Base-by-base conservation (phyloP, 2,797 vertebrate species). In the Hyperoplus immaculatus region DNA sequence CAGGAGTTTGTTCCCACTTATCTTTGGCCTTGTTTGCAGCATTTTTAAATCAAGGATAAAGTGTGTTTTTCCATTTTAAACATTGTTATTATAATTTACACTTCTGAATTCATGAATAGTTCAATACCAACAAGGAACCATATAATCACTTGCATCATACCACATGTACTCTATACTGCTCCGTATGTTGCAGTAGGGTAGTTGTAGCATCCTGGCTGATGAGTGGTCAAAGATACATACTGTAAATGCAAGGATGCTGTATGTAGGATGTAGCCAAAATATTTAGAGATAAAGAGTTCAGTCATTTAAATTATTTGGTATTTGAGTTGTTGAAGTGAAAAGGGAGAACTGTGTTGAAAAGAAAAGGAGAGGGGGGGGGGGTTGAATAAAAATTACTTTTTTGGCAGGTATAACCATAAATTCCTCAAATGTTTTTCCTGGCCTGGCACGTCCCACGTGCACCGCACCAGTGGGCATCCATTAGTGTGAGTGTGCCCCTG, bases 361-460 rank as follows among this genome's bases (percentile, higher is more conserved):
- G 10, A 39, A 18, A 29, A 29, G 29, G 29, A 29, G 1, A 29
- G 29, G n/a, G 51, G 0, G 8, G 5, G 5, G 8, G 2, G 42
- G 55, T 7, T 63, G 51, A 77, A 21, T 50, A 60, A 63, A 69
- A 29, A 55, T 2, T 5, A 43, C 36, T 75, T 60, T 68, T 81
- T 84, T 71, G 74, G 62, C 69, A 58, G 45, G 9, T 80, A 38
- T 36, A 60, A 51, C 75, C 63, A 61, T 71, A 74, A 75, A 89
- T 91, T 84, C 82, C 55, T 82, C 46, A 64, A 46, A 75, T 75
- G 77, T 81, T 81, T 64, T 55, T 15, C 42, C 46, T 49, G 45
- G 70, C 18, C 77, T 85, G 78, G 77, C 78, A 75, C 61, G 70
- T 82, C 89, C 85, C 86, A 87, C 83, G 82, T 91, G 77, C 81